Conservation (phyloP, 2,113 vertebrate species). For the Scomber colias region DNA sequence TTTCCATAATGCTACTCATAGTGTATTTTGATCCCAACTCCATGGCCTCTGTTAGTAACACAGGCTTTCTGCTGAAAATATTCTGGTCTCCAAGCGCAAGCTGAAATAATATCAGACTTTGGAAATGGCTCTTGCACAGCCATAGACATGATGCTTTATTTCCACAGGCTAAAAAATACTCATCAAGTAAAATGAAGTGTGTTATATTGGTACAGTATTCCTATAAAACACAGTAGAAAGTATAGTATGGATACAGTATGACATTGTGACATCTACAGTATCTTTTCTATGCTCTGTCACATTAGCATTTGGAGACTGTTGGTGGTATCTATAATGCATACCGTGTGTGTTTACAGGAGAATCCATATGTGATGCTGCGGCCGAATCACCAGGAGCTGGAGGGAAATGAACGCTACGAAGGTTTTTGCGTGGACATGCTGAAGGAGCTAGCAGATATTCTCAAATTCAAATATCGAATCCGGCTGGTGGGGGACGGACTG, state of each 20-base stretch:
- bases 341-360: conserved; percentile 89
- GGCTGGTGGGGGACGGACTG: conserved; percentile 92
- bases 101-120: no score
- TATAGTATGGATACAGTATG: background rate
- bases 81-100: background rate
- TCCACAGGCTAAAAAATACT: background rate
- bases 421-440: conserved; percentile 99
- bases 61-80: no score
- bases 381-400: conserved; percentile 94
- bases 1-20: background rate
- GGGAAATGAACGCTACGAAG: conserved; percentile 96
- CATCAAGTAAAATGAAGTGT: background rate
- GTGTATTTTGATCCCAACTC: no score
- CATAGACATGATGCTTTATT: background rate
- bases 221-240: background rate
- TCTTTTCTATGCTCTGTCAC: background rate
- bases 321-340: background rate
- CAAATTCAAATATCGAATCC: conserved; percentile 97
- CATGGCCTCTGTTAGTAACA: no score
- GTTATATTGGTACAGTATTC: background rate
- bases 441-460: conserved; percentile 95
- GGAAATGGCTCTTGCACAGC: background rate
- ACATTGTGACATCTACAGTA: background rate
- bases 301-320: background rate
- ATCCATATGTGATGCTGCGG: conserved; percentile 98